Conservation (phyloP, 2,888 invertebrate species). For the Enchytraeus crypticus region DNA sequence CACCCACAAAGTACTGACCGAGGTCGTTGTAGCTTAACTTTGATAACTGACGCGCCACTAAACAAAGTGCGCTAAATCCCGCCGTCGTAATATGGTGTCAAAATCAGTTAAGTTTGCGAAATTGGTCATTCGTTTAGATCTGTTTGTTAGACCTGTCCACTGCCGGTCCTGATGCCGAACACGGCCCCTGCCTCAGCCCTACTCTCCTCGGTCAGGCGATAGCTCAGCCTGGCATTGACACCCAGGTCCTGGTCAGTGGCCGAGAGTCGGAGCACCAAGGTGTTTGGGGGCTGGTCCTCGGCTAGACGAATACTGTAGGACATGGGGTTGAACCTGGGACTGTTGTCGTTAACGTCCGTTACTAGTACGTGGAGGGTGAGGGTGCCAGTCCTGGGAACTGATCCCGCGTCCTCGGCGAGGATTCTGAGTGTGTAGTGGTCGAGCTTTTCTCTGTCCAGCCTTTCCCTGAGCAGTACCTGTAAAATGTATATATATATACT, state of each 20-base stretch:
- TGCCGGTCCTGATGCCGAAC: background rate
- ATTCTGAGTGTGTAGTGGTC: slow-evolving; percentile 50
- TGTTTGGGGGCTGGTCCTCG: slow-evolving; percentile 74
- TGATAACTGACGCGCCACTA: too few species aligned
- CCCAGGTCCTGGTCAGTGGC: slow-evolving; percentile 83
- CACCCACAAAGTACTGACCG: too few species aligned
- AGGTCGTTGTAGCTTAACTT: too few species aligned
- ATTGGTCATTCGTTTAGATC: too few species aligned
- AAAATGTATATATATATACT: too few species aligned
- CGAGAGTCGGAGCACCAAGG: slow-evolving; percentile 57
- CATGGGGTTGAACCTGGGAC: slow-evolving; percentile 80
- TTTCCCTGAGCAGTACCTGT: slow-evolving; percentile 56
- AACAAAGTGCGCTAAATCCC: too few species aligned
- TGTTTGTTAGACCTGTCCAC: background rate
- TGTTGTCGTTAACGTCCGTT: slow-evolving; percentile 88
- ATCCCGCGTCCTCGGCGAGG: slow-evolving; percentile 60
- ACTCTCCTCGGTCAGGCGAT: slow-evolving; percentile 58
- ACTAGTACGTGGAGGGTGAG: slow-evolving; percentile 52
- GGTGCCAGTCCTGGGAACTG: slow-evolving; percentile 63
- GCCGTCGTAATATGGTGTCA: too few species aligned
- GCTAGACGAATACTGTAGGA: slow-evolving; percentile 69
- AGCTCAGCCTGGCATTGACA: slow-evolving; percentile 77
- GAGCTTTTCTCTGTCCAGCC: slow-evolving; percentile 34
- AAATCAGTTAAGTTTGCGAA: too few species aligned
- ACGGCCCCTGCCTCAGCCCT: background rate